phyloP scores from a whole-genome alignment of 2,113 vertebrate genomes.

The Nothoprocta perdicaria region DNA sequence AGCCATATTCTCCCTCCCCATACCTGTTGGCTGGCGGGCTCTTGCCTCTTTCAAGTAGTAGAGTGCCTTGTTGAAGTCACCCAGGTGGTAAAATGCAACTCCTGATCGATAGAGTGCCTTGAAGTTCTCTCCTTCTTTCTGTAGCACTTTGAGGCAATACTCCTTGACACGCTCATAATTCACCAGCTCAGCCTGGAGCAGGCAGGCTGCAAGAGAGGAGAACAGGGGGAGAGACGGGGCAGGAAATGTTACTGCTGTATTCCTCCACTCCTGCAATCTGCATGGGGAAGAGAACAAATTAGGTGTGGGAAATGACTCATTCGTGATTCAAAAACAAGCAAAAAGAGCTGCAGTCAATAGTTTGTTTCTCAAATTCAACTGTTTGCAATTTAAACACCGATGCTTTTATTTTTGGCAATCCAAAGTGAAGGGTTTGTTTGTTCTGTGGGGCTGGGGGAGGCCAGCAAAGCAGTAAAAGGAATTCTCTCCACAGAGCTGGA shows the following conservation, averaged over 20 bases:
- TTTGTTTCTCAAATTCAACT: slow-evolving; percentile 10
- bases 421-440: slow-evolving; percentile 6
- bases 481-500: background rate
- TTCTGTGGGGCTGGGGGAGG: background rate
- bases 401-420: background rate
- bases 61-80: slow-evolving; percentile 96
- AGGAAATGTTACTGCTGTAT: background rate
- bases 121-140: slow-evolving; percentile 97
- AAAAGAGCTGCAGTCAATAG: background rate
- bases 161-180: slow-evolving; percentile 98
- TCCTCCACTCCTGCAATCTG: background rate
- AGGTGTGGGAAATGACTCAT: slow-evolving; percentile 49
- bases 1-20: background rate
- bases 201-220: slow-evolving; percentile 83
- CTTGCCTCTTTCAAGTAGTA: slow-evolving; percentile 97
- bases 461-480: background rate
- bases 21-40: slow-evolving; percentile 94
- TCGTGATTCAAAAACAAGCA: background rate
- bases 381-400: background rate
- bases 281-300: background rate
- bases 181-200: slow-evolving; percentile 97
- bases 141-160: slow-evolving; percentile 96
- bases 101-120: slow-evolving; percentile 97
- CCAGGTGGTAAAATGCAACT: slow-evolving; percentile 97
- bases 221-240: background rate